Percentiles rank a stretch among this genome's conserved stretches.
Evolutionary conservation across 37 sponge, comb jelly and placozoan species (phyloP).

Genomic region (Spongilla lacustris): DNA sequence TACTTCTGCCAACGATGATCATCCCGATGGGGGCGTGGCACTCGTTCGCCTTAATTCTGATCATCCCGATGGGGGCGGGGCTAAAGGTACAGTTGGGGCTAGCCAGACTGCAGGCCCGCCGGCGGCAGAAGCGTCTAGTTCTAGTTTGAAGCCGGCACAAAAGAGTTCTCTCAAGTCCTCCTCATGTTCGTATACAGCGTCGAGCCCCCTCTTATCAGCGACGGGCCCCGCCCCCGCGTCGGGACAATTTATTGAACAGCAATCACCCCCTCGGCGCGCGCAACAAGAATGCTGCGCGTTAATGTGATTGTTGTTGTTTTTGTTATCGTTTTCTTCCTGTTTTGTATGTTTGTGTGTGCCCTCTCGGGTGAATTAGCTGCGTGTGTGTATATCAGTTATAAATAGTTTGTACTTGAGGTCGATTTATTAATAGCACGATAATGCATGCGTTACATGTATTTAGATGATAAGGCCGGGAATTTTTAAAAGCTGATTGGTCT

Average conservation of each 20-base stretch:
- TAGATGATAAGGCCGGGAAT: too few species aligned
- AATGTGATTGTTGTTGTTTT: not conserved
- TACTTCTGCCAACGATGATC: not conserved
- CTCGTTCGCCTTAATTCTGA: too few species aligned
- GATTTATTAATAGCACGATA: too few species aligned
- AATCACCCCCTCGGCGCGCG: not conserved
- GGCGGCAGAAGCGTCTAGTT: not conserved
- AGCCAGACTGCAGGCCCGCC: not conserved
- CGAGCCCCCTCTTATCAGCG: not conserved
- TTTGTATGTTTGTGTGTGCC: not conserved
- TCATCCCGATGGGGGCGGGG: too few species aligned
- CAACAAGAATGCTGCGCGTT: not conserved
- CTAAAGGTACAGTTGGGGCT: not conserved
- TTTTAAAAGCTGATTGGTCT: too few species aligned
- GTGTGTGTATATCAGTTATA: too few species aligned
- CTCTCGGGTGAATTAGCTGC: not conserved
- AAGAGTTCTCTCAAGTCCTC: not conserved
- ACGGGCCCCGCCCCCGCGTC: not conserved
- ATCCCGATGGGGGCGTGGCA: too few species aligned
- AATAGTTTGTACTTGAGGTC: too few species aligned
- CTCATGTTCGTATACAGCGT: not conserved
- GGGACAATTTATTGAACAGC: not conserved
- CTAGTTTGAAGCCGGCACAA: not conserved
- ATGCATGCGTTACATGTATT: too few species aligned
- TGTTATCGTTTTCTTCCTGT: too few species aligned